A percentile compares a stretch with the other conserved stretches of the same genome.
Conservation (phyloP, 2,797 vertebrate species). For the Typhlichthys subterraneus region DNA sequence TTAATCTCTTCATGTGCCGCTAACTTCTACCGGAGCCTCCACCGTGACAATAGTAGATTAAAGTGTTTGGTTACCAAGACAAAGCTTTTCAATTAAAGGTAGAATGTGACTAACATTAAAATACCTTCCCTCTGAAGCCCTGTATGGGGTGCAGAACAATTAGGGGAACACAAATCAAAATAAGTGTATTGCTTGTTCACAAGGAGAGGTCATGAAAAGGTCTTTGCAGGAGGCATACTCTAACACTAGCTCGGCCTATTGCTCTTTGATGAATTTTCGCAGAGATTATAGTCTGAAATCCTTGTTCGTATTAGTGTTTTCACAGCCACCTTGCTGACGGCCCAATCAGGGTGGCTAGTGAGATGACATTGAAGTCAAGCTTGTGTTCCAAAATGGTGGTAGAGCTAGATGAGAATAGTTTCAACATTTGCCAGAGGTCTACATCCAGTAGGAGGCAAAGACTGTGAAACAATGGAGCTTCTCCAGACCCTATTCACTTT, state of each 20-base stretch:
- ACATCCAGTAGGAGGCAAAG: too few relatives aligned
- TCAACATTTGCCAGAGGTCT: too few relatives aligned
- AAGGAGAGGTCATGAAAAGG: constrained; percentile 32
- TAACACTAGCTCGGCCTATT: too few relatives aligned
- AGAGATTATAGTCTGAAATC: too few relatives aligned
- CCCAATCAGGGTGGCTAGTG: too few relatives aligned
- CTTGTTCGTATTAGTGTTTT: too few relatives aligned
- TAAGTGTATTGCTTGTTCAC: constrained; percentile 52
- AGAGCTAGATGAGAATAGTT: background rate
- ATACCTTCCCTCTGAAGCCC: constrained; percentile 35
- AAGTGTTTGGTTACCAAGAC: constrained; percentile 65
- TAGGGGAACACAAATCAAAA: constrained; percentile 62
- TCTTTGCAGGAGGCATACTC: constrained; percentile 11
- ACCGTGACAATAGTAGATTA: constrained; percentile 61
- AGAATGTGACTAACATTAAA: constrained; percentile 51
- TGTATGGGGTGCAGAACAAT: constrained; percentile 46
- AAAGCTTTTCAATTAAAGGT: constrained; percentile 46
- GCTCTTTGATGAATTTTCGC: too few relatives aligned
- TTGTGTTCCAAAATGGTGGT: constrained; percentile 22
- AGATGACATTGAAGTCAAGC: too few relatives aligned
- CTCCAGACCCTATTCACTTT: too few relatives aligned
- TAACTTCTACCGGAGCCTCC: constrained; percentile 60
- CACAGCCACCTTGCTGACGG: too few relatives aligned
- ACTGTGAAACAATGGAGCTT: too few relatives aligned
- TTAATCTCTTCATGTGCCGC: constrained; percentile 47